Conservation (phyloP, 2,113 vertebrate genomes). For the Ciconia maguari region DNA sequence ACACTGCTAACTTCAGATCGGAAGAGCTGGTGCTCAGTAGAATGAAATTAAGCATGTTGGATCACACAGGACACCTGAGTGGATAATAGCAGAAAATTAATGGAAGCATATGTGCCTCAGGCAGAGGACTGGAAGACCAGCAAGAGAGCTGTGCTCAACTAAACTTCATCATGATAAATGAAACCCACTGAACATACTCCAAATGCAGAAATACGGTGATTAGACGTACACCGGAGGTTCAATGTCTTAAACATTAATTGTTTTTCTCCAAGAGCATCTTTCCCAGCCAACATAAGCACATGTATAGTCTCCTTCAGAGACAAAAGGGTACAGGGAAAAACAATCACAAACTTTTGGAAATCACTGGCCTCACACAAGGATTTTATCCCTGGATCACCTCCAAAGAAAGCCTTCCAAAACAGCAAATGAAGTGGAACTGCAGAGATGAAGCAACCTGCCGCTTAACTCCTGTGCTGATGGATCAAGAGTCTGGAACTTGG, state of each 20-base stretch:
- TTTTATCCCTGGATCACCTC: slow-evolving; percentile 12
- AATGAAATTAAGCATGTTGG: slow-evolving; percentile 65
- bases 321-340: neutral
- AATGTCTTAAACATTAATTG: neutral
- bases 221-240: slow-evolving; percentile 43
- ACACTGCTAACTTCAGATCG: slow-evolving; percentile 37
- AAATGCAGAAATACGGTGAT: slow-evolving; percentile 45
- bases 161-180: slow-evolving; percentile 61
- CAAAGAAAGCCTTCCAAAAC: slow-evolving; percentile 6
- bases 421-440: neutral
- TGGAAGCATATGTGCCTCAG: slow-evolving; percentile 59
- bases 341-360: neutral
- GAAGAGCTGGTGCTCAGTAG: slow-evolving; percentile 45
- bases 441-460: neutral
- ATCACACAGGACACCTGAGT: slow-evolving; percentile 67
- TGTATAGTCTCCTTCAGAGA: neutral
- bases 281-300: slow-evolving; percentile 23
- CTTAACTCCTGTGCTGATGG: neutral
- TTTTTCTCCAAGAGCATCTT: slow-evolving; percentile 12
- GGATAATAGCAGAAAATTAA: slow-evolving; percentile 66
- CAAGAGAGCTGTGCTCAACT: slow-evolving; percentile 39
- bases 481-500: accelerated
- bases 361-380: neutral
- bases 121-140: slow-evolving; percentile 58
- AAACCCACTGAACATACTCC: neutral